Conservation (phyloP, 2,888 invertebrate species). For the Hydroisotoma schaefferi region DNA sequence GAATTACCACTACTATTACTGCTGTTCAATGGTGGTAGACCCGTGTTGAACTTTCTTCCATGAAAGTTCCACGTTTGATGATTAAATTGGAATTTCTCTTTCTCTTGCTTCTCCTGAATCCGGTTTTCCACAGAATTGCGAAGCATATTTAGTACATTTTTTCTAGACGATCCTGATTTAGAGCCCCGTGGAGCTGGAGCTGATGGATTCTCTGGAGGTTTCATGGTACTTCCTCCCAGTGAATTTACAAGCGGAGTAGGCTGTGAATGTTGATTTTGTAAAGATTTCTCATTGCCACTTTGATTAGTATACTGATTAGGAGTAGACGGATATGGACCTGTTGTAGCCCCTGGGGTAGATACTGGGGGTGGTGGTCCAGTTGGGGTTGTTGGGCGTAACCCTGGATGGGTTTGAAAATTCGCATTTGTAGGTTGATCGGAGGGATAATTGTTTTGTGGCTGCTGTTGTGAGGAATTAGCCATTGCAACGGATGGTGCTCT, state of each 20-base stretch:
- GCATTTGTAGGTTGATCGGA: not conserved
- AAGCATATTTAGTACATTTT: constrained; percentile 43
- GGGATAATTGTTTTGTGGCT: not conserved
- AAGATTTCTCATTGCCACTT: not conserved
- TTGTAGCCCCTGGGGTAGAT: constrained; percentile 13
- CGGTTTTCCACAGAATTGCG: constrained; percentile 43
- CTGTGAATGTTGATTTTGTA: constrained; percentile 6
- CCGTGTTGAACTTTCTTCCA: constrained; percentile 46
- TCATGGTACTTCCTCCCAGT: constrained; percentile 22
- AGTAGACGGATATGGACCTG: constrained; percentile 6
- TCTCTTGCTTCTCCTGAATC: constrained; percentile 46
- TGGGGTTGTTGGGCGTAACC: constrained; percentile 23
- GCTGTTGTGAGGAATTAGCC: constrained; percentile 16
- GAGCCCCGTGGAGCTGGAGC: constrained; percentile 17
- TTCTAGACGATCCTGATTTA: constrained; percentile 34
- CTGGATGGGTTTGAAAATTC: constrained; percentile 31
- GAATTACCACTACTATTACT: constrained; percentile 12
- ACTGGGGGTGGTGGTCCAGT: constrained; percentile 26
- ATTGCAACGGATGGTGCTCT: constrained; percentile 5
- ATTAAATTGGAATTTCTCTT: constrained; percentile 48
- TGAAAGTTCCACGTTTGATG: constrained; percentile 49
- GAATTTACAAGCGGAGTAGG: not conserved
- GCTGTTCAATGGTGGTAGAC: constrained; percentile 35
- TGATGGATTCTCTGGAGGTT: constrained; percentile 33
- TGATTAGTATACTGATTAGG: constrained; percentile 8